phyloP scores from a whole-genome alignment of 2,113 vertebrate species.

The Sisor rabdophorus region DNA sequence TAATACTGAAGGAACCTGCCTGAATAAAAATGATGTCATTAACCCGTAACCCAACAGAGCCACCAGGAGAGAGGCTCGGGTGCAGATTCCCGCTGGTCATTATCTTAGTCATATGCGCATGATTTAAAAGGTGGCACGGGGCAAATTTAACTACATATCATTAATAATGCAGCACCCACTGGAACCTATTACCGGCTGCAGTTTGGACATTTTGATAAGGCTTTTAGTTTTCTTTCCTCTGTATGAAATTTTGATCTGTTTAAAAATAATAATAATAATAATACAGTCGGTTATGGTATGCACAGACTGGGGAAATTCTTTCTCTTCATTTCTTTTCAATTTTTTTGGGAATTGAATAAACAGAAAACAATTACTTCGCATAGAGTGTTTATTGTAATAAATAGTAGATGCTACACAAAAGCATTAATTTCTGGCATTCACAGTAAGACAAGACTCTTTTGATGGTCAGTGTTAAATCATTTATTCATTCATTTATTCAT shows the following conservation, averaged over 20 bases:
- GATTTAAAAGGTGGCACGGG: conserved; percentile 44
- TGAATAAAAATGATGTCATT: conserved; percentile 56
- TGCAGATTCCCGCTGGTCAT: conserved; percentile 44
- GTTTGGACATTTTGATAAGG: conserved; percentile 40
- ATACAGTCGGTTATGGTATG: not conserved
- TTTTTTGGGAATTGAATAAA: not conserved
- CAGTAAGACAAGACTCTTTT: too few species aligned
- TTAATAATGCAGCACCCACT: conserved; percentile 48
- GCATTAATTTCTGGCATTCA: not conserved
- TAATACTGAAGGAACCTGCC: conserved; percentile 39
- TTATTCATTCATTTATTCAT: too few species aligned
- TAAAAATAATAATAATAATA: not conserved
- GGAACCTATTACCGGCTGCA: conserved; percentile 43
- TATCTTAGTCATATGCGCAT: conserved; percentile 48
- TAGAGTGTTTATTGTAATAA: not conserved
- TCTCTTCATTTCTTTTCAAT: not conserved
- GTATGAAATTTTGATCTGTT: conserved; percentile 33
- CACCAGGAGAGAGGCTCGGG: conserved; percentile 33
- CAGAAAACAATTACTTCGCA: not conserved
- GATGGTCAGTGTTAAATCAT: too few species aligned
- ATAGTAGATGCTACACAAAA: not conserved
- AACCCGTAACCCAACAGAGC: conserved; percentile 43
- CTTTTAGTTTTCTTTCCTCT: not conserved
- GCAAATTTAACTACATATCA: conserved; percentile 49
- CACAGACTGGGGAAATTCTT: conserved; percentile 1